A percentile compares a stretch with the other conserved stretches of the same genome.
These are phyloP conservation scores for Bilobella aurantiaca DNA, from an alignment of 1,140 invertebrate species.

Conservation along the genomic window DNA sequence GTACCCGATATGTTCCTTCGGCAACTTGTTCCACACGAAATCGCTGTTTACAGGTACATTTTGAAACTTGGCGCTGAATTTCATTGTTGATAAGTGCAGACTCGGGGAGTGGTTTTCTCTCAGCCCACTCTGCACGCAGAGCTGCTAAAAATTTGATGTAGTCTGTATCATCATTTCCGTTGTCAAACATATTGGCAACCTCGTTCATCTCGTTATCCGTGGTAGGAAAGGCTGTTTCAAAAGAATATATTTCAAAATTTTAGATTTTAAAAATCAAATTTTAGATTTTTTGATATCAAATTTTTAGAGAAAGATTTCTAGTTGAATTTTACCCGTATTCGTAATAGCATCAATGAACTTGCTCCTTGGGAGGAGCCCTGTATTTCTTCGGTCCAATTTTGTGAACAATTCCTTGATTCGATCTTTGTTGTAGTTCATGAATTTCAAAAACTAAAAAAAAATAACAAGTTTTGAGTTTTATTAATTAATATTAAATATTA, in stretches of 20 bases:
- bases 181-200: conserved; percentile 95
- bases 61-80: conserved; percentile 87
- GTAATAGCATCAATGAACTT: conserved; percentile 98
- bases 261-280: conserved; percentile 7
- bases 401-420: conserved; percentile 94
- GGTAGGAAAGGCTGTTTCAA: conserved; percentile 92
- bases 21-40: conserved; percentile 98
- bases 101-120: conserved; percentile 69
- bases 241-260: conserved; percentile 29
- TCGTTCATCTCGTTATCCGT: conserved; percentile 94
- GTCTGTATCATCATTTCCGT: conserved; percentile 62
- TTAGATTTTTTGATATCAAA: neutral
- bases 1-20: conserved; percentile 97
- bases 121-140: conserved; percentile 87
- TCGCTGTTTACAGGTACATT: conserved; percentile 93
- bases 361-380: conserved; percentile 86
- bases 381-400: conserved; percentile 96
- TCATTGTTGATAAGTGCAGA: conserved; percentile 95
- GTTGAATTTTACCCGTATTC: conserved; percentile 80
- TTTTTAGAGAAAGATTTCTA: conserved; percentile 25
- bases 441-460: conserved; percentile 76
- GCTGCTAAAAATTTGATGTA: conserved; percentile 99
- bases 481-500: no score
- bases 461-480: neutral
- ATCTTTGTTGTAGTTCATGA: conserved; percentile 99